Conservation (phyloP, 30 jellyfish, hydroid and myxozoan genomes). For the Turritopsis rubra region DNA sequence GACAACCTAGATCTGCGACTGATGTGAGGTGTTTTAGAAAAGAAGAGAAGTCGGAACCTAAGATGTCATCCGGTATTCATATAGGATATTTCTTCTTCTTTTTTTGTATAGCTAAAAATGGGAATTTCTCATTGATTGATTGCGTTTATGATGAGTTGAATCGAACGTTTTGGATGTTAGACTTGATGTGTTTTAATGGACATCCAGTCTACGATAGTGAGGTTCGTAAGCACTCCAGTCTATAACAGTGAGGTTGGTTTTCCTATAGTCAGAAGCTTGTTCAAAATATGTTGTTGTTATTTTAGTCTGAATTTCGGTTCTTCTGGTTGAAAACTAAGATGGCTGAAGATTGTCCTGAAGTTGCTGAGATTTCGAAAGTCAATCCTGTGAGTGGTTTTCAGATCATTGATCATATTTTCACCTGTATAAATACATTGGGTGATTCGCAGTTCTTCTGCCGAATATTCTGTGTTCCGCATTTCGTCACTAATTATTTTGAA, state of each 20-base stretch:
- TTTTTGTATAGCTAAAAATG: background rate
- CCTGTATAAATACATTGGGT: no score
- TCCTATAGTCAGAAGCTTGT: background rate
- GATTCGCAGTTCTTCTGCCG: no score
- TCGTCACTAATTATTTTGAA: no score
- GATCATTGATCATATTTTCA: no score
- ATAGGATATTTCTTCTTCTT: no score
- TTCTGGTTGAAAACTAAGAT: conserved; percentile 75
- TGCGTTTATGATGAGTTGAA: conserved; percentile 77
- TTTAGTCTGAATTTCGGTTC: conserved; percentile 75
- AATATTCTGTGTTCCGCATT: no score
- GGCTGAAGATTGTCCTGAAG: conserved; percentile 42
- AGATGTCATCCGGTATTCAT: no score
- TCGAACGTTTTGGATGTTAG: conserved; percentile 64
- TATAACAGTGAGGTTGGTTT: background rate
- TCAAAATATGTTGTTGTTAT: background rate
- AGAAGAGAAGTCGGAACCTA: no score
- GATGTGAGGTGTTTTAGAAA: no score
- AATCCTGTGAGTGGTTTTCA: conserved; percentile 60
- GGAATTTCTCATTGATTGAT: conserved; percentile 44
- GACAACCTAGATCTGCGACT: no score
- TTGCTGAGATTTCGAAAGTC: conserved; percentile 25
- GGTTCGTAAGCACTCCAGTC: conserved; percentile 34
- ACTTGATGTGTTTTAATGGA: conserved; percentile 86
- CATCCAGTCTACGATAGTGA: conserved; percentile 82